Percentiles rank a stretch among this genome's conserved stretches.
phyloP scores from a whole-genome alignment of 2,888 invertebrate genomes.

The Drosophila atroscutellata region DNA sequence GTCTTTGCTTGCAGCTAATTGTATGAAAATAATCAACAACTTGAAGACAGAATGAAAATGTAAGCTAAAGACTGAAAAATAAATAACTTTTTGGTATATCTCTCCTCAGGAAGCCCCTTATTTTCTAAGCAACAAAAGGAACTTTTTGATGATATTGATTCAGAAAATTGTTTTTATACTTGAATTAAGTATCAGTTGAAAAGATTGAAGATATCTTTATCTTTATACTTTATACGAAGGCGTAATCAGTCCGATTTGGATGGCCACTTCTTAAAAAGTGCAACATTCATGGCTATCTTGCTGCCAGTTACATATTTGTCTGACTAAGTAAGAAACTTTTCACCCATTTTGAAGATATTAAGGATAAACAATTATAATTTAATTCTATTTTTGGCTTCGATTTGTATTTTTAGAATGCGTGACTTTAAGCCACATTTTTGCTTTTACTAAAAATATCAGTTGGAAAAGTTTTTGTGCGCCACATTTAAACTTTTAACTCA shows the following conservation, averaged over 20 bases:
- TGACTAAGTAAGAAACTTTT: not conserved
- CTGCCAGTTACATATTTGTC: not conserved
- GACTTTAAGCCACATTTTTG: not conserved
- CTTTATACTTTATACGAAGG: not conserved
- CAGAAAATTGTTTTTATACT: not conserved
- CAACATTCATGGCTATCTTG: not conserved
- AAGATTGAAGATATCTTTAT: too few species aligned
- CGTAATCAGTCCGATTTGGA: not conserved
- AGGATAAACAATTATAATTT: not conserved
- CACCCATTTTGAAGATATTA: not conserved
- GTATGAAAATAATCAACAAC: constrained; percentile 9
- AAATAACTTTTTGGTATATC: not conserved
- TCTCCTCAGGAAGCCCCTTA: not conserved
- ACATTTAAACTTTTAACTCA: constrained; percentile 32
- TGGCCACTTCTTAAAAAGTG: not conserved
- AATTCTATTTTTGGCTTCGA: not conserved
- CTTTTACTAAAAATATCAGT: not conserved
- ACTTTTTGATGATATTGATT: not conserved
- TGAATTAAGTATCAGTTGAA: not conserved
- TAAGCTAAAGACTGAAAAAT: constrained; percentile 2
- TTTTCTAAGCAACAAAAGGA: not conserved
- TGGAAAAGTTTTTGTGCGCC: not conserved
- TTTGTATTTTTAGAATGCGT: not conserved
- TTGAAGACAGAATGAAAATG: not conserved
- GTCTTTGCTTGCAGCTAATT: constrained; percentile 17